phyloP scores from a whole-genome alignment of 2,797 vertebrate genomes.

The Avahi laniger region DNA sequence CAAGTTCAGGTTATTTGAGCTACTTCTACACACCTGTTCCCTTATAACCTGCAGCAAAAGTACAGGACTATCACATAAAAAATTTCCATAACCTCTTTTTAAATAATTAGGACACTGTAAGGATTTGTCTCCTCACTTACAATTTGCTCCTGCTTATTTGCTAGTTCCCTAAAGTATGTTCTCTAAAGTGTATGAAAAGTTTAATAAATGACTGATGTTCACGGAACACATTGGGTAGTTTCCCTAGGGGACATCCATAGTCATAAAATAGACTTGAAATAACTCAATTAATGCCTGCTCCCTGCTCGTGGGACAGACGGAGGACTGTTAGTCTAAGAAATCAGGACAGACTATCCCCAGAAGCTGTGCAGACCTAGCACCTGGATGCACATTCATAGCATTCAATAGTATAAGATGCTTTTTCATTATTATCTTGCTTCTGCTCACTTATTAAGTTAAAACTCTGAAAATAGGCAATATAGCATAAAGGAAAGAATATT shows the following conservation, averaged over 20 bases:
- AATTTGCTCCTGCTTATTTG: conserved; percentile 28
- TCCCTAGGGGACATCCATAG: not conserved
- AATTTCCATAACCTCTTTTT: not conserved
- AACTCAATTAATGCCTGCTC: conserved; percentile 18
- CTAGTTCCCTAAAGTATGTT: not conserved
- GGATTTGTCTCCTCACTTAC: conserved; percentile 8
- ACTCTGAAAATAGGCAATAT: not conserved
- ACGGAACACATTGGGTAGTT: not conserved
- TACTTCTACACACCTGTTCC: not conserved
- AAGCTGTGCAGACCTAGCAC: not conserved
- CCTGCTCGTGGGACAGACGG: not conserved
- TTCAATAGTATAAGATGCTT: not conserved
- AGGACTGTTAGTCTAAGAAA: not conserved
- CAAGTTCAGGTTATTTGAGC: not conserved
- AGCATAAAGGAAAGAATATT: not conserved
- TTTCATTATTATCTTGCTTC: not conserved
- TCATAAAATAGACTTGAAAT: conserved; percentile 48
- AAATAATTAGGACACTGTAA: not conserved
- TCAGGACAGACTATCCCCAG: not conserved
- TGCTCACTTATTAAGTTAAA: not conserved
- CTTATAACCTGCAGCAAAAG: not conserved
- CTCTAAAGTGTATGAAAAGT: not conserved
- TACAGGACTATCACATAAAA: not conserved
- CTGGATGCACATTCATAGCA: not conserved
- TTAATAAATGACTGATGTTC: conserved; percentile 39